A percentile compares a stretch with the other conserved stretches of the same genome.
phyloP scores from a whole-genome alignment of 2,113 vertebrate species.

The Marmota flaviventris region DNA sequence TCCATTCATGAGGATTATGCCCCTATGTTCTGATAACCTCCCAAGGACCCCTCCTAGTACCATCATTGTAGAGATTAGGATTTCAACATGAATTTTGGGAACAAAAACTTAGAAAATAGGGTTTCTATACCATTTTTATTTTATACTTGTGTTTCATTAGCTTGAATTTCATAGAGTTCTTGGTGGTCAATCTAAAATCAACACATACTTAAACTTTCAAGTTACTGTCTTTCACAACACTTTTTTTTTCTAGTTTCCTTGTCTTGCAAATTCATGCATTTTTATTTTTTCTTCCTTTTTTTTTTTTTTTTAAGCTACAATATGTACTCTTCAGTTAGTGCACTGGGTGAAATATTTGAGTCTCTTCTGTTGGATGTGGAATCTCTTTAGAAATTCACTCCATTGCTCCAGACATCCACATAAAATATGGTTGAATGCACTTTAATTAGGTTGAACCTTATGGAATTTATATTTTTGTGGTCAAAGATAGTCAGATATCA shows the following conservation, averaged over 20 bases:
- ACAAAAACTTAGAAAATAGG: not conserved
- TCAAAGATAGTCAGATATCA: constrained; percentile 13
- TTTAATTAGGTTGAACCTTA: not conserved
- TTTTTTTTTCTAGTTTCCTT: not conserved
- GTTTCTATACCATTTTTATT: constrained; percentile 22
- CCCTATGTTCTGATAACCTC: not conserved
- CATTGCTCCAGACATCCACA: not conserved
- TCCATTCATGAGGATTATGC: not conserved
- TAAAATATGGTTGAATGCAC: not conserved
- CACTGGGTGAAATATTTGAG: not conserved
- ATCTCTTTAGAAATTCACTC: constrained; percentile 47
- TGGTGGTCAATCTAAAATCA: constrained; percentile 1
- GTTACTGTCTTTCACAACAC: not conserved
- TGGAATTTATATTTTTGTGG: constrained; percentile 50
- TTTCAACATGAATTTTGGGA: not conserved
- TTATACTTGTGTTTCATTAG: constrained; percentile 16
- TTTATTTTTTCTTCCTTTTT: constrained; percentile 1
- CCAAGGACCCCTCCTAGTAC: not conserved
- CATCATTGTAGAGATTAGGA: not conserved
- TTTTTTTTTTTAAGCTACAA: constrained; percentile 14
- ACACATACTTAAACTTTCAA: constrained; percentile 5
- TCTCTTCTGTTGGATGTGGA: not conserved
- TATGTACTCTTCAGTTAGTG: constrained; percentile 7
- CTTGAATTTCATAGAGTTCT: constrained; percentile 8
- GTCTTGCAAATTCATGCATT: not conserved